Base-by-base conservation (phyloP, 1,140 invertebrate genomes). In the Thaumetopoea pityocampa region DNA sequence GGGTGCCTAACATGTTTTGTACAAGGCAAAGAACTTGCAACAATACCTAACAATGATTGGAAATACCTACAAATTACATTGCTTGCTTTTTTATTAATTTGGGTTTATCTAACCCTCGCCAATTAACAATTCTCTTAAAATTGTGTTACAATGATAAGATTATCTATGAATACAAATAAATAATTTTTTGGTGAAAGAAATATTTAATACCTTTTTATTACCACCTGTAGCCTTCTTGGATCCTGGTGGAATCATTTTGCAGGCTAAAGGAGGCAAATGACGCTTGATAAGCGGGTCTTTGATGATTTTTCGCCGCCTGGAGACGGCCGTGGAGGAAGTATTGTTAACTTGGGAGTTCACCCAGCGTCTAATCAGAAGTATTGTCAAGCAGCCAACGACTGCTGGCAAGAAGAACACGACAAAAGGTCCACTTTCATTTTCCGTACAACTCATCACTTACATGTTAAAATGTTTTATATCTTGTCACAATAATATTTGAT, bases 381-480 rank as follows among this genome's bases (percentile, higher is more conserved):
- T 74, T 37, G 80, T 85, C 71, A 86, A 54, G 54, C 78, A 81
- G 59, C 80, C 84, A 56, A 83, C 71, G 52, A 82, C 67, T 49
- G 81, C 81, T 57, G 84, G 80, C 71, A 86, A 57, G 67, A 85
- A 81, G 73, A 84, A 83, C 66, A 84, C 76, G 71, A 85, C 80
- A 79, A 86, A 82, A 70, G 81, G 72, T 53, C 81, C 74, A 78
- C 80, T 82, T 68, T 85, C 83, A 82, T 83, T 83, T 80, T 85
- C 80, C 63, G 71, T 80, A 83, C 81, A 84, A 84, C 81, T 86
- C 84, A 86, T 86, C 79, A 84, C 83, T 84, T 65, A 84, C 82
- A 85, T 85, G 79, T 64, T 67, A 65, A 53, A 67, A 55, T 58
- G 28, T 50, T 58, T 52, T 53, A 59, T 67, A 73, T 70, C 65